phyloP scores from a whole-genome alignment of 2,797 vertebrate species.

The Chrosomus eos region DNA sequence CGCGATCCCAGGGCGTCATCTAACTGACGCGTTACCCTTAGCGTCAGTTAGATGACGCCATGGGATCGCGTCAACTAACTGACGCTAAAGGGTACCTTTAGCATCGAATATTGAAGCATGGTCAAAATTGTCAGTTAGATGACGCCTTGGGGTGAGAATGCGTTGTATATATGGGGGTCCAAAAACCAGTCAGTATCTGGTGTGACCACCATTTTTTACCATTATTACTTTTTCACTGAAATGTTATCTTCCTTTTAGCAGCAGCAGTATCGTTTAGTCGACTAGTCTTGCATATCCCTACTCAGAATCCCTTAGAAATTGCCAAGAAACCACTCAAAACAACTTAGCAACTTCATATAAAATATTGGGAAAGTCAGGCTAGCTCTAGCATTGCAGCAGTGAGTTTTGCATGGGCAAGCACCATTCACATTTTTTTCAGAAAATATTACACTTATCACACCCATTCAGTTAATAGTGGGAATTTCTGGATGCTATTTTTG shows the following conservation, averaged over 20 bases:
- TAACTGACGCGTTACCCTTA: too few species aligned
- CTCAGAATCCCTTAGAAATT: background rate
- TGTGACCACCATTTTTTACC: too few species aligned
- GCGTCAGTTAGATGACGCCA: too few species aligned
- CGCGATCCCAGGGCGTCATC: too few species aligned
- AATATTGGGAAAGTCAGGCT: background rate
- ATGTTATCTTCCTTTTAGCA: background rate
- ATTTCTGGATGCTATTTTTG: constrained; percentile 29
- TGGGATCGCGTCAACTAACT: too few species aligned
- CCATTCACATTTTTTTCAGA: background rate
- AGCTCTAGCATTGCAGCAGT: background rate
- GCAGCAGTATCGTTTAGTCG: background rate
- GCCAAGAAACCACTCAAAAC: background rate
- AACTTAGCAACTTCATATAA: background rate
- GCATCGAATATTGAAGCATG: too few species aligned
- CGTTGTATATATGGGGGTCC: too few species aligned
- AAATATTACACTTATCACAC: background rate
- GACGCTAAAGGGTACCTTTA: too few species aligned
- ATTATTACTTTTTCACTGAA: too few species aligned
- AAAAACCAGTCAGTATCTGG: too few species aligned
- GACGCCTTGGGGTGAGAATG: too few species aligned
- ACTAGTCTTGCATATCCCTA: background rate
- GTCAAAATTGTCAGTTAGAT: too few species aligned
- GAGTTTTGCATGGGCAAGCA: background rate
- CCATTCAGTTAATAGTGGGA: background rate